Evolutionary conservation across 1,140 invertebrate genomes (phyloP), one percentile per base, ranked within the genome.

Genomic region (Papilio dardanus): DNA sequence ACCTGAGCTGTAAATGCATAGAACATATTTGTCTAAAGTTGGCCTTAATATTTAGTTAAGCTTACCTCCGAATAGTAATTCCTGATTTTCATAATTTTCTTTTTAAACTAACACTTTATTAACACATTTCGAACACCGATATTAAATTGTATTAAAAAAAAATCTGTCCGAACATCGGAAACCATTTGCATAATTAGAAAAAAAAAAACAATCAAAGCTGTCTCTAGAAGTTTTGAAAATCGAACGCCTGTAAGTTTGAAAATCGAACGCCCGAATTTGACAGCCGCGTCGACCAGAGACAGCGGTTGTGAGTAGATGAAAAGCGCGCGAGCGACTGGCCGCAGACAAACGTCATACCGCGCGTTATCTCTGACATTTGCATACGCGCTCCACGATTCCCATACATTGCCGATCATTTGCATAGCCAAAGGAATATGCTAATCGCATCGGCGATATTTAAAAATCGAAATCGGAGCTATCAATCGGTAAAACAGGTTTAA

Each of bases 401-500:
- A 90, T 89, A 89, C 85, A 88, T 87, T 89, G 78, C 77, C 75
- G 76, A 78, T 79, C 82, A 91, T 92, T 90, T 88, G 86, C 90
- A 93, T 92, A 85, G 77, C 78, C 79, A 87, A 89, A 89, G 88
- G 85, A 87, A 76, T 91, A 92, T 91, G 90, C 91, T 89, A 92
- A 92, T 88, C 81, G 81, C 82, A 88, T 85, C 82, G 81, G 78
- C 81, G 83, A 85, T 80, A 85, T 89, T 88, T 86, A 88, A 82
- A 86, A 84, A 89, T 88, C 83, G 83, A 74, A 83, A 86, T 85
- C 86, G 85, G 79, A 71, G 76, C 83, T 87, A 90, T 93, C 88
- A 91, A 93, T 93, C 84, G 86, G 82, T 87, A 85, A 90, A 93
- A 92, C 90, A 88, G 90, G 90, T 93, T 93, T 88, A 86, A 84